phyloP scores from a whole-genome alignment of 2,797 vertebrate species.

The Lagorchestes hirsutus region DNA sequence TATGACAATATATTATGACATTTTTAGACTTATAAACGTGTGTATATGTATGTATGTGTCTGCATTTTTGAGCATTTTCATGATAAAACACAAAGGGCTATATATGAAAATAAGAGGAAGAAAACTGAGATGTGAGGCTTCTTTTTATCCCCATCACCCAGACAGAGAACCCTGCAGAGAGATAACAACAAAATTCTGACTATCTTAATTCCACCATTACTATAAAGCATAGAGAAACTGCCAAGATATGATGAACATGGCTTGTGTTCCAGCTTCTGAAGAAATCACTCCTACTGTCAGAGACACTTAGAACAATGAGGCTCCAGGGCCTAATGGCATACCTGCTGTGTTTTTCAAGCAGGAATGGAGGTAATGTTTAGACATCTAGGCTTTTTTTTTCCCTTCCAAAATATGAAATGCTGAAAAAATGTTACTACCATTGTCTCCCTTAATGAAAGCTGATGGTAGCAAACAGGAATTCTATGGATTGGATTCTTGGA shows the following conservation, averaged over 20 bases:
- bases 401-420: not conserved
- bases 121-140: not conserved
- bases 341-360: constrained; percentile 24
- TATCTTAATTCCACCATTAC: not conserved
- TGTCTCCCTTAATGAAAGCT: constrained; percentile 1
- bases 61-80: not conserved
- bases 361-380: constrained; percentile 25
- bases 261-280: not conserved
- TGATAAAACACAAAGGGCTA: not conserved
- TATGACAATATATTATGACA: not conserved
- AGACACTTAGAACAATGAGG: constrained; percentile 36
- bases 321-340: constrained; percentile 15
- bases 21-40: not conserved
- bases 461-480: not conserved
- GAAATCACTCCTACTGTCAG: not conserved
- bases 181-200: not conserved
- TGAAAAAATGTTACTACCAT: constrained; percentile 26
- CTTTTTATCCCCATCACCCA: not conserved
- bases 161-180: constrained; percentile 1
- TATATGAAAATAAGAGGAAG: not conserved
- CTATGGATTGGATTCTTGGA: not conserved
- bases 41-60: not conserved
- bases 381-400: not conserved
- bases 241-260: constrained; percentile 5
- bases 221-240: constrained; percentile 6